These are phyloP conservation scores for Lochmaea crataegi DNA, from an alignment of 2,888 invertebrate species.

Conservation along the genomic window DNA sequence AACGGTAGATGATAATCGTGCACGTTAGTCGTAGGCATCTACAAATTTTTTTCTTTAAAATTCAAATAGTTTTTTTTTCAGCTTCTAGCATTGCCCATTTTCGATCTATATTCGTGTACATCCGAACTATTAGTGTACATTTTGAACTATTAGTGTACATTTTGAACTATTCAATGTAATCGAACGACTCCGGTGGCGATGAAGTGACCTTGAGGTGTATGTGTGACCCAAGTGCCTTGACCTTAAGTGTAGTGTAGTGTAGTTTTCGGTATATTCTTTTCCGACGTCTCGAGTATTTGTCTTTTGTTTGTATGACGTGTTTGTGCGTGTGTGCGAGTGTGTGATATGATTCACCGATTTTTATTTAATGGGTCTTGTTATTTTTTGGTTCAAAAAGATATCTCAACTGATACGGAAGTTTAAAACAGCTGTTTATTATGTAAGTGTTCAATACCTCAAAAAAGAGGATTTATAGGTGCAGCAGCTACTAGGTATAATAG, in stretches of 20 bases:
- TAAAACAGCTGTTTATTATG: neutral
- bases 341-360: conserved; percentile 9
- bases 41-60: neutral
- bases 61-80: neutral
- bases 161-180: conserved; percentile 39
- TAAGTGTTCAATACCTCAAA: neutral
- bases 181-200: conserved; percentile 52
- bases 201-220: conserved; percentile 68
- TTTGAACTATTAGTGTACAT: conserved; percentile 5
- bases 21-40: neutral
- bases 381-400: neutral
- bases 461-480: neutral
- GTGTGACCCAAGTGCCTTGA: conserved; percentile 72
- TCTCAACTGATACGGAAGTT: neutral
- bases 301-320: conserved; percentile 14
- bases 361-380: neutral
- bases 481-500: too few species aligned
- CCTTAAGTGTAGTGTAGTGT: conserved; percentile 61
- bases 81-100: neutral
- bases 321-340: neutral
- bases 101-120: neutral
- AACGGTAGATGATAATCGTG: conserved; percentile 1
- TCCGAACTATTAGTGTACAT: neutral
- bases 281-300: conserved; percentile 12
- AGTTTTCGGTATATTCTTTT: conserved; percentile 25